phyloP scores from a whole-genome alignment of 2,797 vertebrate species.

The Myotis vivesi region DNA sequence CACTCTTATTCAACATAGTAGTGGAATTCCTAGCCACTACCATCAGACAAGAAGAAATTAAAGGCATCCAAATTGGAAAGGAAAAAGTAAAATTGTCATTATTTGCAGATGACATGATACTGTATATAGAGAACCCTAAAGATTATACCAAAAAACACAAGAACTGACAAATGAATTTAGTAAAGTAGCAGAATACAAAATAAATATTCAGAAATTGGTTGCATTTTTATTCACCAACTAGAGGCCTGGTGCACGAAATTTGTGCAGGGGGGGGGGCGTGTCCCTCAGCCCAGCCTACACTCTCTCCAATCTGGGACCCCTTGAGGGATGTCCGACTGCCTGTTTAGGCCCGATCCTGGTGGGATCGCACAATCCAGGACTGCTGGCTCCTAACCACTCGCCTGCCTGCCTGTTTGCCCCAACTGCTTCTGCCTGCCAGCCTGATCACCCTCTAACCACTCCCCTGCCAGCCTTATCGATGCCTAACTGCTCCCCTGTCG shows the following conservation, averaged over 20 bases:
- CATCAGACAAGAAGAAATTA: not conserved
- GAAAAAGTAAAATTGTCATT: not conserved
- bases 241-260: too few relatives aligned
- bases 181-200: not conserved
- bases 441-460: too few relatives aligned
- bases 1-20: not conserved
- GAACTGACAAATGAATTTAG: not conserved
- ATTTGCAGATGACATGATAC: not conserved
- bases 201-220: not conserved
- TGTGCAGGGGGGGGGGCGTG: accelerated
- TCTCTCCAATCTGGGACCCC: too few relatives aligned
- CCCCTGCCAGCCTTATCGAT: too few relatives aligned
- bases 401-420: too few relatives aligned
- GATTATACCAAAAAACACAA: not conserved
- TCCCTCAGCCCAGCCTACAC: too few relatives aligned
- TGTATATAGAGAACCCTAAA: not conserved
- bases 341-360: too few relatives aligned
- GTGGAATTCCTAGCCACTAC: not conserved
- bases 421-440: too few relatives aligned
- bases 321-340: too few relatives aligned
- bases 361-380: too few relatives aligned
- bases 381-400: too few relatives aligned
- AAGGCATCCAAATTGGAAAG: not conserved
- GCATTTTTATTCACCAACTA: not conserved
- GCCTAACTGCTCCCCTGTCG: too few relatives aligned